These are phyloP conservation scores for Lethrus apterus DNA, from an alignment of 1,140 invertebrate genomes.

Conservation along the genomic window DNA sequence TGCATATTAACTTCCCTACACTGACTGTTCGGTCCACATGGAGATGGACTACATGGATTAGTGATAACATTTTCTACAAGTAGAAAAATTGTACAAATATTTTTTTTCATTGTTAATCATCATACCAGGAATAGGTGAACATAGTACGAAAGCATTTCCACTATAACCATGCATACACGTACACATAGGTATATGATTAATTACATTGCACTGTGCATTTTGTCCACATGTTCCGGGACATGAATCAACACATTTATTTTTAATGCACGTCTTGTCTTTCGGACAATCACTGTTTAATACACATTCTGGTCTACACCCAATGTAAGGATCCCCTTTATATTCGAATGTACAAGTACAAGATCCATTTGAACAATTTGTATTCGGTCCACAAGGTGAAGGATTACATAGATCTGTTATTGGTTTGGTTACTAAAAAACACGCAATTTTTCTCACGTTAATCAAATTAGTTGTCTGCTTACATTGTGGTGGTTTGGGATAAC, in stretches of 20 bases:
- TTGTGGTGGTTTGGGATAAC: slow-evolving; percentile 33
- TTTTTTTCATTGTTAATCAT: background rate
- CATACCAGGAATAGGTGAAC: slow-evolving; percentile 47
- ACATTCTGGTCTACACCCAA: slow-evolving; percentile 62
- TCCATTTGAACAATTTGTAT: slow-evolving; percentile 53
- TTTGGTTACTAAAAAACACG: slow-evolving; percentile 18
- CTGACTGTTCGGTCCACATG: slow-evolving; percentile 61
- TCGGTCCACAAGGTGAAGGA: slow-evolving; percentile 61
- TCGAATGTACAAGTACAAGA: slow-evolving; percentile 57
- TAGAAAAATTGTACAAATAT: slow-evolving; percentile 5
- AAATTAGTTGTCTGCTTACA: slow-evolving; percentile 33
- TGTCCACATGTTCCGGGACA: slow-evolving; percentile 62
- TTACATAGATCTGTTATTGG: slow-evolving; percentile 48
- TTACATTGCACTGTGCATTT: slow-evolving; percentile 63
- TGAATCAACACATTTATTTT: slow-evolving; percentile 63
- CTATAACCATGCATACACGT: slow-evolving; percentile 57
- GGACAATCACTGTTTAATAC: slow-evolving; percentile 60
- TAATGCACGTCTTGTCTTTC: slow-evolving; percentile 57
- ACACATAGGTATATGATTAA: slow-evolving; percentile 70
- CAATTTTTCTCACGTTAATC: too few species aligned
- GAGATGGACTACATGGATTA: slow-evolving; percentile 57
- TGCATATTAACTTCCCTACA: slow-evolving; percentile 57
- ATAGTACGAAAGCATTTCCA: slow-evolving; percentile 63
- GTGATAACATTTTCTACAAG: slow-evolving; percentile 37
- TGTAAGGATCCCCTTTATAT: slow-evolving; percentile 61